These are phyloP conservation scores for Melitaea cinxia DNA, from an alignment of 1,140 invertebrate genomes.

Conservation along the genomic window DNA sequence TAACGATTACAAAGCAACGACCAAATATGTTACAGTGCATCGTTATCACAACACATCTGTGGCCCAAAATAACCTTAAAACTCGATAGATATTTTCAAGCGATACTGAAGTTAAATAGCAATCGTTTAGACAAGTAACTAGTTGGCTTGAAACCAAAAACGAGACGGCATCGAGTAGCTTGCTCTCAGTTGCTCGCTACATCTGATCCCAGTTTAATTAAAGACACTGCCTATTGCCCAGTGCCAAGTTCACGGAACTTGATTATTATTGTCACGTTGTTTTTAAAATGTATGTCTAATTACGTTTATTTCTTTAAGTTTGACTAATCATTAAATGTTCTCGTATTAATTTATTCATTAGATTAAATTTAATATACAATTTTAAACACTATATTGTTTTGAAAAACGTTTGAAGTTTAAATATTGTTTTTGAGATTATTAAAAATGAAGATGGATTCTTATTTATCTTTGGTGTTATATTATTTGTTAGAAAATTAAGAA, in stretches of 20 bases:
- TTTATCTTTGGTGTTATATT: too few relatives aligned
- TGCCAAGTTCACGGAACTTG: constrained; percentile 53
- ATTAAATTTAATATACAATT: too few relatives aligned
- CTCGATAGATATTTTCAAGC: constrained; percentile 20
- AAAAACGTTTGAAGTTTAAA: too few relatives aligned
- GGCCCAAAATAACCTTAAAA: constrained; percentile 21
- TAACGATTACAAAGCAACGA: neutral
- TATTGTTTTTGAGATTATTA: too few relatives aligned
- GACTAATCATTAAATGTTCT: neutral
- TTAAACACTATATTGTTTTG: too few relatives aligned
- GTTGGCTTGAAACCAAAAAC: constrained; percentile 66
- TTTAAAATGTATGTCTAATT: neutral
- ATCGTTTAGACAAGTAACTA: constrained; percentile 49
- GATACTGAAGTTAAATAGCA: constrained; percentile 32
- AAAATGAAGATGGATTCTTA: too few relatives aligned
- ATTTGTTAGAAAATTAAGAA: too few relatives aligned
- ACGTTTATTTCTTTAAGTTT: neutral
- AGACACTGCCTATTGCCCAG: constrained; percentile 47
- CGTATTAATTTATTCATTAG: too few relatives aligned
- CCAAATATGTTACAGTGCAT: neutral
- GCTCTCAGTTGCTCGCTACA: constrained; percentile 47
- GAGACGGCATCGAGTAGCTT: constrained; percentile 40
- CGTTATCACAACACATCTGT: constrained; percentile 11
- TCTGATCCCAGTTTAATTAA: constrained; percentile 63
- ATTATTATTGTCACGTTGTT: neutral